These are phyloP conservation scores for Thrips palmi DNA, from an alignment of 1,140 invertebrate species.

Conservation along the genomic window DNA sequence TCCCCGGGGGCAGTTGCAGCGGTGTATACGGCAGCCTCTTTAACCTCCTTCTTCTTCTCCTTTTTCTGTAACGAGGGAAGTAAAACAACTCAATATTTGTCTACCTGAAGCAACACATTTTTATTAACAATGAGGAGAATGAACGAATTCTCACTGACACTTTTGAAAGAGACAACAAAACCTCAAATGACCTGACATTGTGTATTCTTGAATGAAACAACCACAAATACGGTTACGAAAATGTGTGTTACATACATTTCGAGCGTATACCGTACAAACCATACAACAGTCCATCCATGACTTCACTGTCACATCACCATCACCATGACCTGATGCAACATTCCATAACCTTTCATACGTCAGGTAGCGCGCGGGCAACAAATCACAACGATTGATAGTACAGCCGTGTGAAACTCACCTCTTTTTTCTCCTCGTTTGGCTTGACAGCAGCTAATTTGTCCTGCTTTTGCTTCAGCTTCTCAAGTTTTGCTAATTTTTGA, in stretches of 20 bases:
- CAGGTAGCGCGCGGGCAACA: slow-evolving; percentile 29
- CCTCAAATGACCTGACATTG: too few species aligned
- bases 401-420: too few species aligned
- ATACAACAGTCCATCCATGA: slow-evolving; percentile 7
- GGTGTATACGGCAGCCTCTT: slow-evolving; percentile 48
- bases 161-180: too few species aligned
- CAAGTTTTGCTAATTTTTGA: slow-evolving; percentile 72
- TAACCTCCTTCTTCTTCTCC: slow-evolving; percentile 43
- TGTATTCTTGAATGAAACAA: slow-evolving; percentile 16
- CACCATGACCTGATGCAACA: background rate
- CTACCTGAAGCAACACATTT: background rate
- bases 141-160: too few species aligned
- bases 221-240: background rate
- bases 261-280: background rate
- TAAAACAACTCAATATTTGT: slow-evolving; percentile 8
- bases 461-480: slow-evolving; percentile 81
- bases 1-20: slow-evolving; percentile 45
- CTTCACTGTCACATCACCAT: slow-evolving; percentile 1
- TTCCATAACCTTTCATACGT: slow-evolving; percentile 27
- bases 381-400: too few species aligned
- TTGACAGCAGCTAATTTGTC: slow-evolving; percentile 48
- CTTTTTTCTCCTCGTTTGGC: slow-evolving; percentile 30
- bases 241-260: background rate
- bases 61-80: slow-evolving; percentile 35
- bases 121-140: background rate